phyloP scores from a whole-genome alignment of 2,888 invertebrate species.

The Lysandra coridon region DNA sequence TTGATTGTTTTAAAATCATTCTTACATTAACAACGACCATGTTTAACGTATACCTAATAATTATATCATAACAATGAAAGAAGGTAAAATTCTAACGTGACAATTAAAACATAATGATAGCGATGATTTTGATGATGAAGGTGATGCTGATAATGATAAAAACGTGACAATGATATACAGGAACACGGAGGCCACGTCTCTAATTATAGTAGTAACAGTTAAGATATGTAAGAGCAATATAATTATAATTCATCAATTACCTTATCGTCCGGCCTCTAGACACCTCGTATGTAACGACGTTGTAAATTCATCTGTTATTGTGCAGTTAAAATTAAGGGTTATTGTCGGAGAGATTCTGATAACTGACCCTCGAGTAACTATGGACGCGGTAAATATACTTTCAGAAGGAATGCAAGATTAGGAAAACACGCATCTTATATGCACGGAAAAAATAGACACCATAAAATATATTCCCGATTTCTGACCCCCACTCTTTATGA shows the following conservation, averaged over 20 bases:
- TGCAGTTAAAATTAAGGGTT: constrained; percentile 68
- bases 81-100: too few species aligned
- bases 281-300: constrained; percentile 64
- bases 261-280: constrained; percentile 50
- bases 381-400: constrained; percentile 41
- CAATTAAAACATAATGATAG: not conserved
- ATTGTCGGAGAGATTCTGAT: constrained; percentile 46
- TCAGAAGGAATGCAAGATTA: not conserved
- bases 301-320: constrained; percentile 71
- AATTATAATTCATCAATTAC: constrained; percentile 45
- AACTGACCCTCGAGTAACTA: not conserved
- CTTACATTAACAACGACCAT: too few species aligned
- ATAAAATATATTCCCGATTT: not conserved
- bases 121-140: not conserved
- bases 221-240: constrained; percentile 33
- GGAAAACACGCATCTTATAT: too few species aligned
- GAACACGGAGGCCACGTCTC: constrained; percentile 15
- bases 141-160: not conserved
- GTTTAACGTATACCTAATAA: too few species aligned
- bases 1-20: not conserved
- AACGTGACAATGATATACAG: not conserved
- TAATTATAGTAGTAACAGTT: constrained; percentile 28
- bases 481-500: not conserved
- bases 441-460: too few species aligned
- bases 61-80: not conserved